Evolutionary conservation across 37 sponge, comb jelly and placozoan genomes (phyloP), one percentile per base, ranked within the genome.

Genomic region (Aphrocallistes beatrix): DNA sequence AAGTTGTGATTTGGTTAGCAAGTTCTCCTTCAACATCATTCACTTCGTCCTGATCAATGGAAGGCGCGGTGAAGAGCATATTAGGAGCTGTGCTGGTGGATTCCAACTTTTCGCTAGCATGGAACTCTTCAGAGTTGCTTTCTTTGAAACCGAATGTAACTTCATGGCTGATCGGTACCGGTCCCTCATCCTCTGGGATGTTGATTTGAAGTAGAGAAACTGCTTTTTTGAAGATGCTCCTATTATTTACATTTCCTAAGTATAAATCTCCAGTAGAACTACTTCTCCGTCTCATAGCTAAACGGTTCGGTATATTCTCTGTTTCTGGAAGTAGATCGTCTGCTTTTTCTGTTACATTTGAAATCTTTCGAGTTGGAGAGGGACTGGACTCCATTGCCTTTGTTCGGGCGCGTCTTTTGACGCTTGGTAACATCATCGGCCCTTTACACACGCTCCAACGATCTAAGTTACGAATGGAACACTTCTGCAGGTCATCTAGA

Each of bases 401-500:
- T 47, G 13, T 13, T 47, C 49, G 49, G 13, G 17, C 17, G 17
- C 17, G 49, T 47, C 17, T 47, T 3, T 25, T 60, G 10, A 60
- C 25, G 75, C n/a, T n/a, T n/a, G n/a, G n/a, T n/a, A n/a, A n/a
- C n/a, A 32, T 36, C 0, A 81, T 84, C 47, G 87, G 82, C 8
- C 83, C 47, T 81, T 85, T 86, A 47, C 88, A 91, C 13, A 94
- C 45, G 85, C 91, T 90, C 94, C 94, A 95, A 23, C 97, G 84
- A 49, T 96, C 97, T 84, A 96, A 51, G 81, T 93, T 51, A 47
- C 86, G 83, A 40, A 92, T 87, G 16, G 90, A 82, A 23, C 90
- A 91, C 23, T 88, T 38, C 81, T 94, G 90, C 90, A 94, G 88
- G 47, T 96, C 93, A 0, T 82, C 39, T 23, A 96, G 84, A 23